Evolutionary conservation across 2,797 vertebrate genomes (phyloP), one percentile per base, ranked within the genome.

Genomic region (Pseudocheirus occidentalis): DNA sequence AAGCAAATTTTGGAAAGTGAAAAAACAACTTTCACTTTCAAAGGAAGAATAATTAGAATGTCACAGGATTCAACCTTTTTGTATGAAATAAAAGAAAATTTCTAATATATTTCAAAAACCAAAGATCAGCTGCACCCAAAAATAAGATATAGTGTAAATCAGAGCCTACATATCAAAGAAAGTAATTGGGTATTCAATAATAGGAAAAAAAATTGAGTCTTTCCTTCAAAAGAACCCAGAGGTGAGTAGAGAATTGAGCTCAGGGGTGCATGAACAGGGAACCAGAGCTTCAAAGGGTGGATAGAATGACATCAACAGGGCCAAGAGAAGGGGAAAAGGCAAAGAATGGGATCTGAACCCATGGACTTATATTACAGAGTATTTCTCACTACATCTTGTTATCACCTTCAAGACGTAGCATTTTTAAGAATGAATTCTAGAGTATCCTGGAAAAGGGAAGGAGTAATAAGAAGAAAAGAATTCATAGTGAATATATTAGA

Each of bases 1-100:
- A 94, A 91, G 5, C 5, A 94, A 90, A 9, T 92, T 93, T 92
- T 24, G 29, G 90, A 57, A 95, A 92, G 5, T 13, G 90, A 58
- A 90, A n/a, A 34, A 73, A 73, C n/a, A n/a, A 18, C 5, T 73
- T n/a, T 73, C 5, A 73, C 16, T 21, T 73, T 73, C 34, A 73
- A 40, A 73, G 34, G 34, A n/a, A 66, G 34, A 66, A 73, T 18
- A 73, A 73, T n/a, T 16, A 40, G 34, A 73, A 73, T 40, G 18
- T 14, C 5, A 73, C 5, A 73, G 34, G 5, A 73, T 40, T 73
- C 18, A 73, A 40, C 16, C 34, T 73, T 73, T 73, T 14, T 18
- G 18, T 40, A 16, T 40, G 4, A n/a, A 73, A 73, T 73, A 73
- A 40, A 73, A 40, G 11, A 62, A 34, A 62, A 62, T 62, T 21